A percentile compares a stretch with the other conserved stretches of the same genome.
phyloP scores from a whole-genome alignment of 2,113 vertebrate genomes.

The Passer domesticus region DNA sequence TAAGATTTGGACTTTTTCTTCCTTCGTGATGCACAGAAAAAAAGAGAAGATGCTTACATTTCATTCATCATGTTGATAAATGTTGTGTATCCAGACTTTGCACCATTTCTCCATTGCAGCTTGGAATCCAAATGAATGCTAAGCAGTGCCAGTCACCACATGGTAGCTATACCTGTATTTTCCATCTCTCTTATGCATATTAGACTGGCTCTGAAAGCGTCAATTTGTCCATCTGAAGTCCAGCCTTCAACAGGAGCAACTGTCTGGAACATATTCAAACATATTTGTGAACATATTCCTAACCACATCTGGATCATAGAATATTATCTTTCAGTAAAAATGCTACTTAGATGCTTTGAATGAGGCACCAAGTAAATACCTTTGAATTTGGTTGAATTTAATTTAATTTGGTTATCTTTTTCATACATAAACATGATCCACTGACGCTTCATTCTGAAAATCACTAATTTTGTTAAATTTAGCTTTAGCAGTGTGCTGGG shows the following conservation, averaged over 20 bases:
- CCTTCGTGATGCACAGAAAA: neutral
- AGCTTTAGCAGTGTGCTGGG: neutral
- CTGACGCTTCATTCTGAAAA: neutral
- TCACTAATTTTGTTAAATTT: neutral
- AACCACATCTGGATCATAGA: neutral
- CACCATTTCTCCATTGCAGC: neutral
- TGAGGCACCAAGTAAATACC: neutral
- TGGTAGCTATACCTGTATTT: neutral
- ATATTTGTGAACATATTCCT: neutral
- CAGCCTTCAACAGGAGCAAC: neutral
- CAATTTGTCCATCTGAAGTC: neutral
- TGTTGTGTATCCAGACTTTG: neutral
- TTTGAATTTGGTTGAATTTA: neutral
- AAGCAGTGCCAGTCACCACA: neutral
- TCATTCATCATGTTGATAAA: neutral
- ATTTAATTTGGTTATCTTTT: neutral
- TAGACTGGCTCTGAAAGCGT: neutral
- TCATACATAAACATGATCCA: neutral
- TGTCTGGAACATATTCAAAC: no score
- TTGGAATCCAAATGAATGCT: neutral
- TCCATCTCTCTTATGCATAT: neutral
- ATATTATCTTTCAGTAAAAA: neutral
- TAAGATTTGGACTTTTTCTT: neutral
- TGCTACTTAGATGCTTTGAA: neutral
- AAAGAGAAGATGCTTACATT: neutral